phyloP scores from a whole-genome alignment of 2,797 vertebrate species.

The Acropternis orthonyx region DNA sequence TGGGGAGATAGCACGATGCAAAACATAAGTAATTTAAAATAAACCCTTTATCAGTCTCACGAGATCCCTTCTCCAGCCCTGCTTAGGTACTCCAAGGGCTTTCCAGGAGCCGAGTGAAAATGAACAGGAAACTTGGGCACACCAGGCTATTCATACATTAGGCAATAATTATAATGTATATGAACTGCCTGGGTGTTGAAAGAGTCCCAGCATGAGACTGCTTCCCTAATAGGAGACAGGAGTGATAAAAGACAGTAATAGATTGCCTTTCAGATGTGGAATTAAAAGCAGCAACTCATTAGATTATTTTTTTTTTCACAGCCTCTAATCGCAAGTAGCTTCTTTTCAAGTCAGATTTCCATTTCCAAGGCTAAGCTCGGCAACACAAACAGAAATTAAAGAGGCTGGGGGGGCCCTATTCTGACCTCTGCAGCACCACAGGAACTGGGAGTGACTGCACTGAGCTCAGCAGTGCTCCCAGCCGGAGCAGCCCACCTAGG shows the following conservation, averaged over 20 bases:
- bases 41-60: not conserved
- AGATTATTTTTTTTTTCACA: slow-evolving; percentile 52
- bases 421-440: not conserved
- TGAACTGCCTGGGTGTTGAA: slow-evolving; percentile 43
- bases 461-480: not conserved
- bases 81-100: not conserved
- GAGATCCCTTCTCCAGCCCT: not conserved
- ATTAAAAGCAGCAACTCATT: slow-evolving; percentile 60
- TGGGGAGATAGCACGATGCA: not conserved
- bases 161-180: slow-evolving; percentile 65
- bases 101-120: slow-evolving; percentile 3
- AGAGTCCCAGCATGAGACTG: slow-evolving; percentile 46
- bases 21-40: not conserved
- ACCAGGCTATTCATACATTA: slow-evolving; percentile 43
- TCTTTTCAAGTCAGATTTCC: slow-evolving; percentile 66
- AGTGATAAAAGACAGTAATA: slow-evolving; percentile 64
- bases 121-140: slow-evolving; percentile 3
- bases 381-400: slow-evolving; percentile 67
- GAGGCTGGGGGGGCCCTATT: not conserved
- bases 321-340: slow-evolving; percentile 37
- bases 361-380: slow-evolving; percentile 57
- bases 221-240: slow-evolving; percentile 52
- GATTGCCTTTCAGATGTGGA: slow-evolving; percentile 61
- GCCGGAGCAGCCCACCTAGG: slow-evolving; percentile 7
- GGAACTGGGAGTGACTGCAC: not conserved